Evolutionary conservation across 1,140 invertebrate species (phyloP), one percentile per base, ranked within the genome.

Genomic region (Bicyclus anynana): DNA sequence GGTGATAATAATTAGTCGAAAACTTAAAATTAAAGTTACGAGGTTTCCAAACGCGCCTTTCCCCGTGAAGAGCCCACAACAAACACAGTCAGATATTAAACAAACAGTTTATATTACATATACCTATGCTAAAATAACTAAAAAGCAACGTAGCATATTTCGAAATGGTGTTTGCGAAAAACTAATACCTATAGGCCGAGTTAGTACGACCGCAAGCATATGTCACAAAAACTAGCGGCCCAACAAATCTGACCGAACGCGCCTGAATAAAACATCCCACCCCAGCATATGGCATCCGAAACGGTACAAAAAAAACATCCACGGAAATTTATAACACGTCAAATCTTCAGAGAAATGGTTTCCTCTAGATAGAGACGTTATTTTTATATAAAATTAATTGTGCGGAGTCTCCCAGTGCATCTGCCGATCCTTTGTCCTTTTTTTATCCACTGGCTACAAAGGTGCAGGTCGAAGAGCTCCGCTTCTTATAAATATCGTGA

Each of bases 371-470:
- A 86, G 78, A 86, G 83, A 80, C 70, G 81, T 87, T 80, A 84
- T 72, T 74, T 77, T 79, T 74, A 75, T 72, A 84, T 80, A 74
- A 80, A 84, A 86, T 86, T 88, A 86, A 88, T 87, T 80, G 84
- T 84, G 69, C 72, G 70, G 29, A 33, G 72, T 63, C 74, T 60
- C 71, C 65, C 63, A 65, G 50, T 64, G 69, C 83, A 87, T 86
- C 83, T 87, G 83, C 81, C 74, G 80, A 17, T 14, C 49, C 67
- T 57, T 67, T 80, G 77, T 72, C 80, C 62, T 56, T 73, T 85
- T 84, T 82, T 86, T 77, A 53, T 42, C 16, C 64, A 12, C 9
- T 52, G 42, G 47, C 26, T 56, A 44, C 51, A 64, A 59, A 52
- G 48, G 27, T 55, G 47, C 50, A 57, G 37, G 49, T 59, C 27